Evolutionary conservation across 2,113 vertebrate genomes (phyloP).

Genomic region (Willisornis vidua): DNA sequence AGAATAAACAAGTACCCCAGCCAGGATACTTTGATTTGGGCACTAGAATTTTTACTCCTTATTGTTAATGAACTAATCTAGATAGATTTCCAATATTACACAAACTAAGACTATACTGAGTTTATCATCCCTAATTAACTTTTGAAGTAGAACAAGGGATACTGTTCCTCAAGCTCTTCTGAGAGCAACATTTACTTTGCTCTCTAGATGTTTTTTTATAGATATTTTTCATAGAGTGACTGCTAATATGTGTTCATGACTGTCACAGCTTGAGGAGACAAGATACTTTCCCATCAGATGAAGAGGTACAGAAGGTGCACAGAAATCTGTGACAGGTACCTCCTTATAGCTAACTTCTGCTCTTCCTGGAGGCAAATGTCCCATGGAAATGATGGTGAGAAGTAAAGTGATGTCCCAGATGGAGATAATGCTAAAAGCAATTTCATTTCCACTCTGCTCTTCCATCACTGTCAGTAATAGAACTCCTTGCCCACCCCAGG

Average conservation of each 20-base stretch:
- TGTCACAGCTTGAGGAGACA: neutral
- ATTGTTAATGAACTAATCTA: neutral
- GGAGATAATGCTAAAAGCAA: neutral
- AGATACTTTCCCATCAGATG: neutral
- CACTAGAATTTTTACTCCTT: neutral
- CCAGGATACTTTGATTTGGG: neutral
- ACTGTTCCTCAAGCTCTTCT: neutral
- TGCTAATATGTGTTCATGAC: accelerated
- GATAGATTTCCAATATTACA: neutral
- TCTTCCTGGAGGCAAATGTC: neutral
- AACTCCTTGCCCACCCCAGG: neutral
- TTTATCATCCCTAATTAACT: neutral
- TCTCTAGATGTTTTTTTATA: neutral
- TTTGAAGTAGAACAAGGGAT: neutral
- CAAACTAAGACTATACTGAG: neutral
- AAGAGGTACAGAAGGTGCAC: neutral
- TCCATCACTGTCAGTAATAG: neutral
- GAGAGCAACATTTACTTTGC: neutral
- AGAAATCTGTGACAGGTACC: neutral
- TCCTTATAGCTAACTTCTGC: neutral
- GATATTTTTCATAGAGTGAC: neutral
- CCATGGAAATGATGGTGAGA: neutral
- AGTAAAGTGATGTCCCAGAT: neutral
- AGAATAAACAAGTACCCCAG: neutral
- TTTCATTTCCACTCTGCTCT: neutral